Evolutionary conservation across 53 echinoderm and acorn worm species (phyloP), one percentile per base, ranked within the genome.

Genomic region (Crossaster papposus): DNA sequence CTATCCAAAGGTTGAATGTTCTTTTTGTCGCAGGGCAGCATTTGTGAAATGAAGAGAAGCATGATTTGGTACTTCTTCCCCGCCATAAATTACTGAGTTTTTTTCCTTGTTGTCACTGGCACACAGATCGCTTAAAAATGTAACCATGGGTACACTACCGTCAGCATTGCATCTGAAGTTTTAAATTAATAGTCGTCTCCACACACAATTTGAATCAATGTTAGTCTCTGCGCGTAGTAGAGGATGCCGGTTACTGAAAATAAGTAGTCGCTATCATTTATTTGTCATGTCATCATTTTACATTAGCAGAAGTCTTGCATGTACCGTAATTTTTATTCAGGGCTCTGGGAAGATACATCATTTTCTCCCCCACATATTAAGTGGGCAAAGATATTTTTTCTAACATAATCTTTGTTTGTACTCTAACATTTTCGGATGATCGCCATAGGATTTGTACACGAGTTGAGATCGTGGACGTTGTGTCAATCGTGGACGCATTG

Each of bases 21-120:
- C 68, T 38, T 44, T 55, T 58, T 63, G 35, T 64, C 81, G 31
- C 34, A 81, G 34, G 28, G 54, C 81, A 35, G 74, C 36, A 34
- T 63, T 55, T 24, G 26, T 1, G 32, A 29, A 63, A 32, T 81
- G 23, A 58, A 23, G n/a, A 23, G 28, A 23, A 62, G 68, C 28
- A 28, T 5, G 28, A n/a, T 26, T n/a, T 12, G 29, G 5, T 58
- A 68, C 28, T 17, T 2, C 24, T 26, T 26, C 28, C 68, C 68
- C 24, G 68, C 28, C 68, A 68, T 68, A 68, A 68, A 68, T 68
- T 68, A 20, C 68, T 2, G 1, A 62, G 2, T 44, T 44, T 62
- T 62, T 62, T 62, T 79, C 26, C n/a, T 50, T 12, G n/a, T 20
- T 28, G 22, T 62, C 62, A 44, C 44, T 44, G 44, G 44, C 58